These are phyloP conservation scores for Buceros bicornis DNA, from an alignment of 2,797 vertebrate species.

Conservation along the genomic window DNA sequence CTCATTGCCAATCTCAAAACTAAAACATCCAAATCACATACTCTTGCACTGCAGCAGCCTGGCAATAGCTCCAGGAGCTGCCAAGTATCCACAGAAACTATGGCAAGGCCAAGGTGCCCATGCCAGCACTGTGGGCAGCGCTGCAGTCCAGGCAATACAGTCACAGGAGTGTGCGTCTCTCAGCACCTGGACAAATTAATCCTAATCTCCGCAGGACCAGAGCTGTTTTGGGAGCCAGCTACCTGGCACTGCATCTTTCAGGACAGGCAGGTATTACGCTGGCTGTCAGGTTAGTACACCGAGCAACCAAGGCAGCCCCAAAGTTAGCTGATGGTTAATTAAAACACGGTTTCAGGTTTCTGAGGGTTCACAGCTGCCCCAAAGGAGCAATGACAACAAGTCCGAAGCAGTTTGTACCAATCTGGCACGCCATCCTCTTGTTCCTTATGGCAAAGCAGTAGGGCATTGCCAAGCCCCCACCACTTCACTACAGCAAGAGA, in stretches of 20 bases:
- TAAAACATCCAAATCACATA: not conserved
- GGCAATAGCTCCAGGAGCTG: not conserved
- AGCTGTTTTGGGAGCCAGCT: not conserved
- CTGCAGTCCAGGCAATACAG: fast-evolving
- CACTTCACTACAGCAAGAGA: not conserved
- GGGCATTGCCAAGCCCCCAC: not conserved
- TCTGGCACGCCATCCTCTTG: not conserved
- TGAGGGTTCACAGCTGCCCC: not conserved
- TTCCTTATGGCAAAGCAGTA: not conserved
- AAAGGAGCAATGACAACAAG: not conserved
- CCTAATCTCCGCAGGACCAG: not conserved
- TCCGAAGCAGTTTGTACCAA: not conserved
- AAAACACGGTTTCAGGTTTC: not conserved
- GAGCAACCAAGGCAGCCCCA: not conserved
- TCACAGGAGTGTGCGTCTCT: not conserved
- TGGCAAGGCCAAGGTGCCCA: not conserved
- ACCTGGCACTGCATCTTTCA: not conserved
- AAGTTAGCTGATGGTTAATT: not conserved
- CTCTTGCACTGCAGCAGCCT: not conserved
- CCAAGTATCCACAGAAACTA: not conserved
- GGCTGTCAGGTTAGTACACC: not conserved
- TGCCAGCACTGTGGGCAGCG: not conserved
- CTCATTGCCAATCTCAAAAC: not conserved
- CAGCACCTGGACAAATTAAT: not conserved
- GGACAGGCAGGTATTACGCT: not conserved